phyloP scores from a whole-genome alignment of 2,888 invertebrate species.

The Bombyx huttoni region DNA sequence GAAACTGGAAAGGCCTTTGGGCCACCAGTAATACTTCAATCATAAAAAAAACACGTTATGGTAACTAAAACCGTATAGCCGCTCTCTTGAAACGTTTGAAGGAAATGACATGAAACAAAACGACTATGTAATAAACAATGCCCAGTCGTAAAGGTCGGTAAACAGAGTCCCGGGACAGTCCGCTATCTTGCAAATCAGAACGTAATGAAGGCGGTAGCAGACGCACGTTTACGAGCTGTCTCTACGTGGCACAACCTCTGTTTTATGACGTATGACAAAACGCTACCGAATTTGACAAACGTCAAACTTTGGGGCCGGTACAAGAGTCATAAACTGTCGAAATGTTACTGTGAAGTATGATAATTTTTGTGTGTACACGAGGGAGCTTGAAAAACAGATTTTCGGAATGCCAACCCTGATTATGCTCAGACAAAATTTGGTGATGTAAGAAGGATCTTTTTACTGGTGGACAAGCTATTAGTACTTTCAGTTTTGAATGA shows the following conservation, averaged over 20 bases:
- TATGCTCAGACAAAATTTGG: too few relatives aligned
- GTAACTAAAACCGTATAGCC: too few relatives aligned
- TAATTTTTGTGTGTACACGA: too few relatives aligned
- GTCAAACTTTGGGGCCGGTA: not conserved
- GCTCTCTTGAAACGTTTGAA: not conserved
- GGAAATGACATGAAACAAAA: not conserved
- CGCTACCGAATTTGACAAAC: not conserved
- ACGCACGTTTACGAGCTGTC: constrained; percentile 7
- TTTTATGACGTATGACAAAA: not conserved
- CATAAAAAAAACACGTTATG: too few relatives aligned
- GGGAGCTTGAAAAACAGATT: too few relatives aligned
- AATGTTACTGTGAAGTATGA: not conserved
- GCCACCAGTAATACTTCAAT: too few relatives aligned
- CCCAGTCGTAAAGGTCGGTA: constrained; percentile 13
- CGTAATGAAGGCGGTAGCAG: constrained; percentile 25
- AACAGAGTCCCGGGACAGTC: constrained; percentile 21
- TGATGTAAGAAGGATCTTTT: too few relatives aligned
- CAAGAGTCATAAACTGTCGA: not conserved
- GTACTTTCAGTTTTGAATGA: too few relatives aligned
- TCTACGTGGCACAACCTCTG: not conserved
- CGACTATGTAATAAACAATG: not conserved
- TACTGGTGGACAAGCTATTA: too few relatives aligned
- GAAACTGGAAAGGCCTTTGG: too few relatives aligned
- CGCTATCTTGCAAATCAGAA: constrained; percentile 28
- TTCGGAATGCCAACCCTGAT: too few relatives aligned